Percentiles rank a stretch among this genome's conserved stretches.
Evolutionary conservation across 2,888 invertebrate genomes (phyloP).

Genomic region (Dryadula phaetusa): DNA sequence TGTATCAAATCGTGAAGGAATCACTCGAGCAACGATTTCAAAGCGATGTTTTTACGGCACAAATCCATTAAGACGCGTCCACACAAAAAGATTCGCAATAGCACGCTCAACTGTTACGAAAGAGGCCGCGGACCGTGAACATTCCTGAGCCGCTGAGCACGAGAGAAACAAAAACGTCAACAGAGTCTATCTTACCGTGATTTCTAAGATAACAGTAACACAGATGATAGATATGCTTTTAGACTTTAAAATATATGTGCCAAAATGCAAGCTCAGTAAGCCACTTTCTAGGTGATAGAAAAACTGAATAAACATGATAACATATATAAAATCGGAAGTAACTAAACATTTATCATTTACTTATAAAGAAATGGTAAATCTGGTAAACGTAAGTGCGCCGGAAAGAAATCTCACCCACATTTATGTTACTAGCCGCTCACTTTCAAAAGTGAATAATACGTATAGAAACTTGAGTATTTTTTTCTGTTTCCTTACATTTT

Average conservation of each 20-base stretch:
- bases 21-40: constrained; percentile 15
- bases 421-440: constrained; percentile 36
- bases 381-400: constrained; percentile 34
- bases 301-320: constrained; percentile 9
- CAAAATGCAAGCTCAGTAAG: background rate
- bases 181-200: constrained; percentile 59
- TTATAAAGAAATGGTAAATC: constrained; percentile 36
- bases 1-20: constrained; percentile 30
- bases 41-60: constrained; percentile 34
- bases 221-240: constrained; percentile 9
- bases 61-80: constrained; percentile 33
- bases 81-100: constrained; percentile 80
- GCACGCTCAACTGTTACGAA: constrained; percentile 80
- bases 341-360: constrained; percentile 34
- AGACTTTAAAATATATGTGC: background rate
- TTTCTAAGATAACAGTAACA: constrained; percentile 55
- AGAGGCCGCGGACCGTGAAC: constrained; percentile 79
- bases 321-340: constrained; percentile 39
- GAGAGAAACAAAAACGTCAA: constrained; percentile 74
- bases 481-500: constrained; percentile 12
- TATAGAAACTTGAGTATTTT: constrained; percentile 10
- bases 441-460: constrained; percentile 33
- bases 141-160: constrained; percentile 76
- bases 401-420: constrained; percentile 45
- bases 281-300: background rate